A percentile compares a stretch with the other conserved stretches of the same genome.
These are phyloP conservation scores for Mesocricetus auratus DNA, from an alignment of 2,113 vertebrate species.

Conservation along the genomic window DNA sequence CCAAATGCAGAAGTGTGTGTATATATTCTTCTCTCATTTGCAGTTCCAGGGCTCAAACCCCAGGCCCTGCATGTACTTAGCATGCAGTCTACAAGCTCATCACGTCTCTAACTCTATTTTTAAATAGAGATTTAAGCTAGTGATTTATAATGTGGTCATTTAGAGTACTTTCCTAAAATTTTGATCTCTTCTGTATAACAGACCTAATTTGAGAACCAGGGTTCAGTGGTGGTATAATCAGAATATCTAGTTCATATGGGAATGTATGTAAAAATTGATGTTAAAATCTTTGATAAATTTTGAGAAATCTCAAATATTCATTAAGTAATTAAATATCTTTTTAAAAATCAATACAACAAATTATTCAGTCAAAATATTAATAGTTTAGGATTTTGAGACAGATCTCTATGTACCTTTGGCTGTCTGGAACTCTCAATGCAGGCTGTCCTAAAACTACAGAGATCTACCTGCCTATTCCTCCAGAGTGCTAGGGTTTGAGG, in stretches of 20 bases:
- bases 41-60: not conserved
- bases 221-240: constrained; percentile 1
- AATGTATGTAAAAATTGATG: constrained; percentile 10
- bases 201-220: not conserved
- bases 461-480: not conserved
- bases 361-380: constrained; percentile 14
- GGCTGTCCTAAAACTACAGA: not conserved
- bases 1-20: not conserved
- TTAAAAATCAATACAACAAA: not conserved
- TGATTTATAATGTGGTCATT: not conserved
- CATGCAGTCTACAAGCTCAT: not conserved
- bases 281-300: not conserved
- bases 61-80: not conserved
- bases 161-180: constrained; percentile 1
- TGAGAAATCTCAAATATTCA: constrained; percentile 4
- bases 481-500: not conserved
- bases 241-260: not conserved
- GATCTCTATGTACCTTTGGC: not conserved
- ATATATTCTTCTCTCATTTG: not conserved
- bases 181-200: not conserved
- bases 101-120: not conserved
- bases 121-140: not conserved
- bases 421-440: not conserved
- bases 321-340: constrained; percentile 29
- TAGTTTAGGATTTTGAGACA: not conserved